Conservation (phyloP, 1,140 invertebrate genomes). For the Drosophila kohkoa region DNA sequence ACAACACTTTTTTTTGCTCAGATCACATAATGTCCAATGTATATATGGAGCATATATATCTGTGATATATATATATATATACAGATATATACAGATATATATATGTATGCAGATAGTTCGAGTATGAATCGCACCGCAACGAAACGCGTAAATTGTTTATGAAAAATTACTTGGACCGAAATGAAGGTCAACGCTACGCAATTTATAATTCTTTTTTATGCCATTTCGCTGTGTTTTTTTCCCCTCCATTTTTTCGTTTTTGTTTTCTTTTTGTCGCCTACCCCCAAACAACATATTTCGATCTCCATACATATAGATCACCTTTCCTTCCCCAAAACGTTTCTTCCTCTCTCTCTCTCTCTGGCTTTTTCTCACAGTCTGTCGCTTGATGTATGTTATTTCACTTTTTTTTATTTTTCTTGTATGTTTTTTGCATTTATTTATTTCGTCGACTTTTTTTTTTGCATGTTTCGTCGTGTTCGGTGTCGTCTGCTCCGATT, state of each 20-base stretch:
- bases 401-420: conserved; percentile 26
- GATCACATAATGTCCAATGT: conserved; percentile 36
- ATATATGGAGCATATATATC: conserved; percentile 8
- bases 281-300: conserved; percentile 17
- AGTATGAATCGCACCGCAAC: conserved; percentile 20
- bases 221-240: conserved; percentile 18
- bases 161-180: conserved; percentile 81
- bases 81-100: too few species aligned
- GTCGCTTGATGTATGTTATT: conserved; percentile 33
- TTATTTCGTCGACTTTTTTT: conserved; percentile 45
- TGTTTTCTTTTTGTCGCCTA: conserved; percentile 23
- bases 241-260: too few species aligned
- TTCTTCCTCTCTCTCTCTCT: too few species aligned
- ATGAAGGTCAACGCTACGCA: conserved; percentile 81
- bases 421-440: conserved; percentile 68
- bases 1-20: conserved; percentile 40
- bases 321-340: too few species aligned
- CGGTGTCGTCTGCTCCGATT: conserved; percentile 43
- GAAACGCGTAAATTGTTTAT: conserved; percentile 83
- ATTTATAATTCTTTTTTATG: conserved; percentile 82
- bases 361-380: neutral
- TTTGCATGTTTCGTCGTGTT: conserved; percentile 39
- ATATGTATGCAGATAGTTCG: conserved; percentile 17
- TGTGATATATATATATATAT: neutral
- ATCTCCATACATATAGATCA: conserved; percentile 17